These are phyloP conservation scores for Neoarius graeffei DNA, from an alignment of 2,113 vertebrate species.

Conservation along the genomic window DNA sequence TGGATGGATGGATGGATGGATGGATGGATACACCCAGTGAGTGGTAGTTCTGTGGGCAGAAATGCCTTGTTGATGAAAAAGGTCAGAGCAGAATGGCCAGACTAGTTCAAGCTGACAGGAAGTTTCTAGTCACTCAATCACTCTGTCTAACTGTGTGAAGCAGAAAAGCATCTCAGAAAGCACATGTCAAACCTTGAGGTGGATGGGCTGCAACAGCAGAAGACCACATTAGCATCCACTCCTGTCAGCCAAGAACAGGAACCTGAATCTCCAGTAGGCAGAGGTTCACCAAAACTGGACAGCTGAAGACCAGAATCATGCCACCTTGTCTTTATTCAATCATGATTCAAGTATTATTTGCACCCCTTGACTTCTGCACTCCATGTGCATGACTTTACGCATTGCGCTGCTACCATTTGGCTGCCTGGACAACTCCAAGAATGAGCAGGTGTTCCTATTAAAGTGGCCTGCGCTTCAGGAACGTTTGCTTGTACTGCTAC, in stretches of 20 bases:
- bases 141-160: not conserved
- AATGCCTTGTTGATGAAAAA: too few relatives aligned
- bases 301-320: not conserved
- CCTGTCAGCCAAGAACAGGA: not conserved
- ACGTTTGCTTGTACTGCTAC: not conserved
- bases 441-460: not conserved
- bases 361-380: not conserved
- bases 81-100: too few relatives aligned
- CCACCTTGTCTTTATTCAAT: not conserved
- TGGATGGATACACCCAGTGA: too few relatives aligned
- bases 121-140: too few relatives aligned
- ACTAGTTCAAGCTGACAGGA: too few relatives aligned
- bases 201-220: not conserved
- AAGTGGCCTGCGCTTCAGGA: not conserved
- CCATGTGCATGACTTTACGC: not conserved
- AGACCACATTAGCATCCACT: not conserved
- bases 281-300: not conserved
- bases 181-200: not conserved
- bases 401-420: too few relatives aligned
- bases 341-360: not conserved
- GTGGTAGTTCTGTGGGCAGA: too few relatives aligned
- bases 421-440: not conserved
- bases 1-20: too few relatives aligned
- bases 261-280: too few relatives aligned
- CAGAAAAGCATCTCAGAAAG: not conserved